Evolutionary conservation across 2,113 vertebrate genomes (phyloP).

Genomic region (Indicator maculatus): DNA sequence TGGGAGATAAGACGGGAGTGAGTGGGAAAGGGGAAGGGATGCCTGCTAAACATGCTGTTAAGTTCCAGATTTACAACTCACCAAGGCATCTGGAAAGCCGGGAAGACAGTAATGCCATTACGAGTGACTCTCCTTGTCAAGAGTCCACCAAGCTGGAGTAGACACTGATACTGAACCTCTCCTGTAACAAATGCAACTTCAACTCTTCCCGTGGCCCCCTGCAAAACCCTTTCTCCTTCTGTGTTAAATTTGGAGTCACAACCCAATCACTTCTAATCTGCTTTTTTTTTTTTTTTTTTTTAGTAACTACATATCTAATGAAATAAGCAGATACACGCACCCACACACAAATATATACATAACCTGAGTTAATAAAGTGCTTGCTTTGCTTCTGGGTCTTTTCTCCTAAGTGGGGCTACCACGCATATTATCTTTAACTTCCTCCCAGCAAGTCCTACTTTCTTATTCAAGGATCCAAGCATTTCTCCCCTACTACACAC

Average conservation of each 20-base stretch:
- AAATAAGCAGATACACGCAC: neutral
- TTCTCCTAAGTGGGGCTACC: conserved; percentile 26
- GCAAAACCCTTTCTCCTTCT: neutral
- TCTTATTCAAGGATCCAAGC: conserved; percentile 34
- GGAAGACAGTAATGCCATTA: conserved; percentile 66
- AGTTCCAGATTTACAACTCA: conserved; percentile 80
- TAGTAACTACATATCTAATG: neutral
- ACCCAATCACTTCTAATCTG: neutral
- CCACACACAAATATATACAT: neutral
- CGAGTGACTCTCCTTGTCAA: conserved; percentile 57
- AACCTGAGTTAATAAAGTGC: neutral
- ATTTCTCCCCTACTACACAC: conserved; percentile 56
- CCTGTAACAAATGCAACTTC: conserved; percentile 51
- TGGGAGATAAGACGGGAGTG: neutral
- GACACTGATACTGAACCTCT: conserved; percentile 52
- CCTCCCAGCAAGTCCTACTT: conserved; percentile 64
- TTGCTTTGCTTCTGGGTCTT: fast-evolving
- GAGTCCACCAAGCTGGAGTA: conserved; percentile 39
- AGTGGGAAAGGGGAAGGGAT: conserved; percentile 34
- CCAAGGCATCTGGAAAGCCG: conserved; percentile 67
- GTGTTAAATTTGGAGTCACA: conserved; percentile 43
- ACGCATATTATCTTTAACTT: conserved; percentile 76
- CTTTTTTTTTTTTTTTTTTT: too few species aligned
- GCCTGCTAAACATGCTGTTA: conserved; percentile 72
- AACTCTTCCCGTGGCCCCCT: neutral